Percentiles rank a stretch among this genome's conserved stretches.
Conservation (phyloP, 1,140 invertebrate species). For the Tetragnatha versicolor region DNA sequence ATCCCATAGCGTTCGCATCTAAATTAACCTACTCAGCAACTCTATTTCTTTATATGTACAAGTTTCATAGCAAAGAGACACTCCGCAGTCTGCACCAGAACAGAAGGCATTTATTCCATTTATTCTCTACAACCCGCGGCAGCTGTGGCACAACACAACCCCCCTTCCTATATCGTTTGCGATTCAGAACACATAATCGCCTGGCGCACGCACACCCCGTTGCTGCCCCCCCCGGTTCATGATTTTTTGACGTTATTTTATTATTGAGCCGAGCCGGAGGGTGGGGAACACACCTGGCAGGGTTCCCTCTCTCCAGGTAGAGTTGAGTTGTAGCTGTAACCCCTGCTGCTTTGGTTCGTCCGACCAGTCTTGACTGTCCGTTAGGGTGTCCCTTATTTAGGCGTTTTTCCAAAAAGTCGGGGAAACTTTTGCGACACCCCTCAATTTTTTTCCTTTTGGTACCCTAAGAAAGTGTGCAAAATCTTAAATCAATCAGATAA, state of each 20-base stretch:
- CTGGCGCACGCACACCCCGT: slow-evolving; percentile 12
- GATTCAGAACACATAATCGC: slow-evolving; percentile 27
- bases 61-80: too few relatives aligned
- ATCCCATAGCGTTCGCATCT: too few relatives aligned
- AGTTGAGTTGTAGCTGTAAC: neutral
- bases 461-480: too few relatives aligned
- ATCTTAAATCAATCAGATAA: too few relatives aligned
- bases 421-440: too few relatives aligned
- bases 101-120: slow-evolving; percentile 6
- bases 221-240: neutral
- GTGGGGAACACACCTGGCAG: slow-evolving; percentile 16
- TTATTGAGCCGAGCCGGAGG: slow-evolving; percentile 13
- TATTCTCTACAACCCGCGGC: neutral
- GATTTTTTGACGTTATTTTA: slow-evolving; percentile 23
- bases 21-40: too few relatives aligned
- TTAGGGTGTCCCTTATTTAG: too few relatives aligned
- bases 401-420: too few relatives aligned
- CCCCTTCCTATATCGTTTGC: slow-evolving; percentile 8
- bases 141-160: slow-evolving; percentile 7
- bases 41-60: too few relatives aligned
- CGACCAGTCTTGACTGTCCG: too few relatives aligned
- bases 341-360: too few relatives aligned
- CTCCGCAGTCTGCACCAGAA: neutral
- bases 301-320: neutral
- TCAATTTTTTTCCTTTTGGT: too few relatives aligned